phyloP scores from a whole-genome alignment of 2,888 invertebrate species.

The Campoplex nolae region DNA sequence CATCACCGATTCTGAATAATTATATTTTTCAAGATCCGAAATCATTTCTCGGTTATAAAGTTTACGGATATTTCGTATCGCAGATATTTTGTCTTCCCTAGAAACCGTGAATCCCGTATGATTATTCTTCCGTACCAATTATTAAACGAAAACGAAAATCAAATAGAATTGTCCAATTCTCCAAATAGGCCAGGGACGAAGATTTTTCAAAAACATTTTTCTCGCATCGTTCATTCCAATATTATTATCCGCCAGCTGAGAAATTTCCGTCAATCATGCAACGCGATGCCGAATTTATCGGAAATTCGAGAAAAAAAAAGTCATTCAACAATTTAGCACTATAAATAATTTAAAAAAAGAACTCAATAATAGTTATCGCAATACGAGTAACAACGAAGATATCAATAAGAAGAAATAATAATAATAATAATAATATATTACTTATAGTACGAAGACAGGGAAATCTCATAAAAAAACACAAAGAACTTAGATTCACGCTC shows the following conservation, averaged over 20 bases:
- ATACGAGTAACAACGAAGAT: constrained; percentile 47
- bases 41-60: neutral
- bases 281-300: neutral
- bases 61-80: too few relatives aligned
- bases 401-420: constrained; percentile 36
- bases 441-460: constrained; percentile 21
- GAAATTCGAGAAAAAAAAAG: neutral
- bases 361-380: constrained; percentile 54
- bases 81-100: constrained; percentile 34
- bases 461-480: constrained; percentile 50
- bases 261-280: neutral
- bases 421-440: constrained; percentile 19
- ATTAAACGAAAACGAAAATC: constrained; percentile 35
- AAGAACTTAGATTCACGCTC: constrained; percentile 46
- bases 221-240: neutral
- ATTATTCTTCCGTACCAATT: constrained; percentile 20
- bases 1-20: too few relatives aligned
- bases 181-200: constrained; percentile 53
- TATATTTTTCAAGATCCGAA: too few relatives aligned
- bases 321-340: constrained; percentile 38
- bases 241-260: neutral
- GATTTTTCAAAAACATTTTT: constrained; percentile 40
- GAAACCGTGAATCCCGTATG: constrained; percentile 6
- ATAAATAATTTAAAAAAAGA: constrained; percentile 23
- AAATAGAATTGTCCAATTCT: constrained; percentile 31